phyloP scores from a whole-genome alignment of 2,797 vertebrate species.

The Podarcis siculus region DNA sequence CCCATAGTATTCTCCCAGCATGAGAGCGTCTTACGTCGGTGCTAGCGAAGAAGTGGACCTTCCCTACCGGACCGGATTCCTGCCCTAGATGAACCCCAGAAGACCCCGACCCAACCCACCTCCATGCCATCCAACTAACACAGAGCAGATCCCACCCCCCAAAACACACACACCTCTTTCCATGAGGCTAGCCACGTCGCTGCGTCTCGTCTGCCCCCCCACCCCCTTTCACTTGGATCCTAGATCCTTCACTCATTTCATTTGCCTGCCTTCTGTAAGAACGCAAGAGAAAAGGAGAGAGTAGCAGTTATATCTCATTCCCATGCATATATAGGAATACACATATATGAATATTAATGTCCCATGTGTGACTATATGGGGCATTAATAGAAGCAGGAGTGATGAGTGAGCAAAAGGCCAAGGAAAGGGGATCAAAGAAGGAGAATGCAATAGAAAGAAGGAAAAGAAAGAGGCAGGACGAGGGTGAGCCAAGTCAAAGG shows the following conservation, averaged over 20 bases:
- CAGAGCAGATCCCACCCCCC: not conserved
- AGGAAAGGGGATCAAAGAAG: not conserved
- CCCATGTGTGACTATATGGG: not conserved
- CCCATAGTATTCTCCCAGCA: conserved; percentile 48
- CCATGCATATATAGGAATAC: too few species aligned
- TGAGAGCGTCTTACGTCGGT: conserved; percentile 52
- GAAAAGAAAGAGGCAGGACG: not conserved
- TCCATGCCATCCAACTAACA: conserved; percentile 23
- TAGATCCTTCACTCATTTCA: conserved; percentile 18
- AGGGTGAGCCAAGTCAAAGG: not conserved
- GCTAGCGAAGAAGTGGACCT: conserved; percentile 43
- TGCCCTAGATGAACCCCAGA: conserved; percentile 45
- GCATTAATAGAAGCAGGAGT: not conserved
- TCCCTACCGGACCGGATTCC: conserved; percentile 38
- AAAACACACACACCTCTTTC: not conserved
- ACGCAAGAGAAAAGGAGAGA: not conserved
- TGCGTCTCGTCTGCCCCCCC: not conserved
- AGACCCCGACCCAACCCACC: not conserved
- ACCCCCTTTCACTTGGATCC: not conserved
- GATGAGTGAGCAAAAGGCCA: not conserved
- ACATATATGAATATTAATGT: too few species aligned
- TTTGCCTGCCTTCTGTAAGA: not conserved
- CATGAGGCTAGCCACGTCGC: conserved; percentile 4
- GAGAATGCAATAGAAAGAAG: not conserved
- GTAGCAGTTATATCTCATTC: too few species aligned